Base-by-base conservation (phyloP, 2,888 invertebrate species). In the Agonopterix subpropinquella region DNA sequence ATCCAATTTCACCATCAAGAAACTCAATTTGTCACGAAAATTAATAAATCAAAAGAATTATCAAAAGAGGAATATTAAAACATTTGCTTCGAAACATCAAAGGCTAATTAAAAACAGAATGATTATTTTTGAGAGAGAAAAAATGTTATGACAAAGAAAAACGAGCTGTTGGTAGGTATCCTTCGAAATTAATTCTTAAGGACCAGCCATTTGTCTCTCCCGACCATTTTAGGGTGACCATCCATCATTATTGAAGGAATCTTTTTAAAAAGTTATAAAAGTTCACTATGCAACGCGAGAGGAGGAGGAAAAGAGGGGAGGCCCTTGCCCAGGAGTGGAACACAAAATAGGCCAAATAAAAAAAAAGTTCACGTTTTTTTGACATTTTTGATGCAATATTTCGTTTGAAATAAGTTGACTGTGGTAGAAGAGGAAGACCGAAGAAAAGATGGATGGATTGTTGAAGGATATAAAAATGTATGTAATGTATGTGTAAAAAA, bases 131-230 rank as follows among this genome's bases (percentile, higher is more conserved):
- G 53, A 55, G 51, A 51, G 55, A 60, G 60, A 66, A 68, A 67
- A 64, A 63, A 58, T 63, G 60, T 71, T 76, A 75, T 74, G 78
- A 81, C 74, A 78, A 72, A 73, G 75, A 81, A 64, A 71, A 73
- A 79, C 67, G 71, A 70, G 63, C 65, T 64, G 55, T 57, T 64
- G 65, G 62, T 69, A 62, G 65, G 64, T 64, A 50, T 49, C 52
- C 50, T 41, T 52, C 47, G 41, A 79, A 84, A 87, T 84, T 84
- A 84, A 81, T 85, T 79, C 74, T 69, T 77, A 75, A 79, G 76
- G 74, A 72, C 69, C 70, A 62, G 61, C 69, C 62, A 73, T 74
- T 73, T 71, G 68, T 74, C 73, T 72, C 65, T 54, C 56, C 48
- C 48, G 53, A 54, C 53, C 42, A 45, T 47, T 52, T 49, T 57